Evolutionary conservation across 2,888 invertebrate genomes (phyloP).

Genomic region (Parelbella ahira): DNA sequence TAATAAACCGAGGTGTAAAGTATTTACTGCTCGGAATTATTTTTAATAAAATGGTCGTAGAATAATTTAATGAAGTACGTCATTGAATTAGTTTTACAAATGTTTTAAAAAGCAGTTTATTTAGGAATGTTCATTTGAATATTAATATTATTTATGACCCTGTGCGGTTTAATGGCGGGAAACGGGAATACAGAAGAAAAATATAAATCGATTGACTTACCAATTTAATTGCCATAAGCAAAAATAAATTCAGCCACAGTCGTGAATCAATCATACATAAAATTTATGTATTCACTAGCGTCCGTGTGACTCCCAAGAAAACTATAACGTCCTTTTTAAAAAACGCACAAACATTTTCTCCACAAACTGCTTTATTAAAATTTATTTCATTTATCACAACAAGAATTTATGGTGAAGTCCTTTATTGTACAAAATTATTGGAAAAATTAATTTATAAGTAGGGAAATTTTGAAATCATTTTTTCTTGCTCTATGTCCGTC

Average conservation of each 20-base stretch:
- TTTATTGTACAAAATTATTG: no score
- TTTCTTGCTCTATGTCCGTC: slow-evolving; percentile 38
- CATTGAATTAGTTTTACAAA: slow-evolving; percentile 28
- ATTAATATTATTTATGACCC: background rate
- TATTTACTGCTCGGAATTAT: background rate
- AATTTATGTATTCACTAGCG: slow-evolving; percentile 65
- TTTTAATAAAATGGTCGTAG: slow-evolving; percentile 23
- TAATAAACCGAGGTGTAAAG: background rate
- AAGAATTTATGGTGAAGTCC: no score
- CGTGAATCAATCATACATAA: slow-evolving; percentile 80
- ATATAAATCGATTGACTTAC: slow-evolving; percentile 49
- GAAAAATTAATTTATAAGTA: slow-evolving; percentile 2
- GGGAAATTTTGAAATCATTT: slow-evolving; percentile 24
- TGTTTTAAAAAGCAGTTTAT: slow-evolving; percentile 8
- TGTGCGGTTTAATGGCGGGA: slow-evolving; percentile 8
- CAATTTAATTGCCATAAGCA: slow-evolving; percentile 77
- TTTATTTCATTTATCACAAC: background rate
- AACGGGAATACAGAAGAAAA: slow-evolving; percentile 8
- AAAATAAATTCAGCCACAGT: slow-evolving; percentile 73
- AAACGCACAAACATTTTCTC: slow-evolving; percentile 15
- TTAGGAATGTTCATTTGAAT: slow-evolving; percentile 17
- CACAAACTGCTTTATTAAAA: slow-evolving; percentile 4
- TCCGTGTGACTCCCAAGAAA: slow-evolving; percentile 54
- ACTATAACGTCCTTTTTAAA: slow-evolving; percentile 17
- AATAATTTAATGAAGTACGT: slow-evolving; percentile 29